Base-by-base conservation (phyloP, 2,797 vertebrate species). In the Aldrovandia affinis region DNA sequence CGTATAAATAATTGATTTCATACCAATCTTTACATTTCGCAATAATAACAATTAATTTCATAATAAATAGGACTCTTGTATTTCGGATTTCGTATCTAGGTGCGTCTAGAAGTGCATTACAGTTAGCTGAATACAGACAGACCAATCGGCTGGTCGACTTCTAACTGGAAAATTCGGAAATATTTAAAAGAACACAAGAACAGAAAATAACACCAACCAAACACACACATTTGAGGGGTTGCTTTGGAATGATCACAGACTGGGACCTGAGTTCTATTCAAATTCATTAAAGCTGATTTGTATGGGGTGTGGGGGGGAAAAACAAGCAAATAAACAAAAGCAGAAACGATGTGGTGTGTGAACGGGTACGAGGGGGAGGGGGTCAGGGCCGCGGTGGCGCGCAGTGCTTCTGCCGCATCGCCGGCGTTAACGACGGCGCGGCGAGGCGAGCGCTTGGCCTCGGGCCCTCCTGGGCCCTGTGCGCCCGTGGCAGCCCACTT, bases 401-500 rank as follows among this genome's bases (percentile, higher is more conserved):
- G 20, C 20, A 15, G 14, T 12, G 70, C 50, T 75, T 84, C 25
- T 47, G 81, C 70, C 36, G 78, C 39, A 50, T 63, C 80, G 81
- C 85, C 83, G 88, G 65, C 36, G 84, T 88, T 88, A 39, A 85
- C 80, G 84, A 82, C 54, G 83, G 80, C 84, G 86, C 87, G 81
- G 85, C 82, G 9, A 12, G 10, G n/a, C 47, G 87, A 87, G 82
- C 86, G 84, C 86, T 81, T 82, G 86, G 88, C 89, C 87, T 68
- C 52, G 25, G 87, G 88, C 86, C 86, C 90, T 89, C 89, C 55
- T 83, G 90, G 90, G 90, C 82, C 88, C 91, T 81, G 88, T 91
- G 89, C 87, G 88, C 86, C 22, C 80, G 84, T 91, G 90, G 89
- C 90, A 90, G 90, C 87, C 89, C 91, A 88, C 89, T 92, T 85